A percentile compares a stretch with the other conserved stretches of the same genome.
Conservation (phyloP, 2,113 vertebrate genomes). For the Pterocles orientalis region DNA sequence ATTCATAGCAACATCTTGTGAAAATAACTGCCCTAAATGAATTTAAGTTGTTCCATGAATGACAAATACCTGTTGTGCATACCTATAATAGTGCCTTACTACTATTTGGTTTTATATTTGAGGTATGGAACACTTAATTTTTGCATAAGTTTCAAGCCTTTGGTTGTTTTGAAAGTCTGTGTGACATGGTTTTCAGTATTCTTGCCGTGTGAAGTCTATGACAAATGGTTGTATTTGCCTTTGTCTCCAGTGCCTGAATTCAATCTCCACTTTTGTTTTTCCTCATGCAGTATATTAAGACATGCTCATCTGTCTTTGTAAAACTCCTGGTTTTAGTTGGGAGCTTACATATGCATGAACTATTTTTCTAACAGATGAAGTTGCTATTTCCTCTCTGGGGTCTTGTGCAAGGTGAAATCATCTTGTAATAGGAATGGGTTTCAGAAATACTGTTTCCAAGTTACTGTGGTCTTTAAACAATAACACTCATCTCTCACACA, state of each 20-base stretch:
- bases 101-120: neutral
- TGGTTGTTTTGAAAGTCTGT: neutral
- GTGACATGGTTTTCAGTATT: neutral
- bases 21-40: neutral
- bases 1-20: neutral
- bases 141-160: neutral
- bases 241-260: neutral
- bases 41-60: neutral
- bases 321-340: neutral
- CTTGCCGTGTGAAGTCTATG: neutral
- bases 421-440: neutral
- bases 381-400: neutral
- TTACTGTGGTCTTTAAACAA: neutral
- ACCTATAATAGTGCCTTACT: neutral
- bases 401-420: neutral
- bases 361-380: neutral
- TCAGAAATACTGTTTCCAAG: neutral
- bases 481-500: neutral
- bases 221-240: neutral
- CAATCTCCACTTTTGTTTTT: neutral
- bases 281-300: neutral
- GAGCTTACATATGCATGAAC: neutral
- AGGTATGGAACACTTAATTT: neutral
- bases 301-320: neutral
- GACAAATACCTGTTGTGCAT: neutral